phyloP scores from a whole-genome alignment of 2,113 vertebrate genomes.

The Ceratotherium simum region DNA sequence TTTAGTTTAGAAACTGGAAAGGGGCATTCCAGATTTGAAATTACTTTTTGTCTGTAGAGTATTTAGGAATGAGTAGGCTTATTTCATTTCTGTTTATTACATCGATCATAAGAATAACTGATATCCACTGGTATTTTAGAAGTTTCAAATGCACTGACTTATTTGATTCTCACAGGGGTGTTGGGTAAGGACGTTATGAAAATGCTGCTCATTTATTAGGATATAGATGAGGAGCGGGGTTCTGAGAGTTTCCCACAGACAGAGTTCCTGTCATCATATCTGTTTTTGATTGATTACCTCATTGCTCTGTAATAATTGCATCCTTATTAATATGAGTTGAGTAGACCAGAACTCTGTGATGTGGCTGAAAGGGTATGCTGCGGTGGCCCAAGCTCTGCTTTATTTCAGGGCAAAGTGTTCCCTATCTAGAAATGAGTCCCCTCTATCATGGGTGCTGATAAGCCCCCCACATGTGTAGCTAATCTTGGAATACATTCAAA shows the following conservation, averaged over 20 bases:
- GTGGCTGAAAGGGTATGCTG: neutral
- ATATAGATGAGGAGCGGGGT: neutral
- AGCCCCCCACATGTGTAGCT: neutral
- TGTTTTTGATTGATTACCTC: neutral
- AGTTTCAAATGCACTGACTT: neutral
- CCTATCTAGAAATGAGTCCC: neutral
- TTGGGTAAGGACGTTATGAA: neutral
- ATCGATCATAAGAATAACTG: neutral
- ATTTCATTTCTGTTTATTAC: constrained; percentile 14
- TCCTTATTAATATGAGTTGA: neutral
- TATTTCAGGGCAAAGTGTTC: neutral
- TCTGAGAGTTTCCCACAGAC: neutral
- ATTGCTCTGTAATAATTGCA: neutral
- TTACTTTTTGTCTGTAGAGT: constrained; percentile 1
- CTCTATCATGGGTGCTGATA: neutral
- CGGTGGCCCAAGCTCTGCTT: neutral
- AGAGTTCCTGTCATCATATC: neutral
- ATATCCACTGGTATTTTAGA: neutral
- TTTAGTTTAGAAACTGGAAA: constrained; percentile 16
- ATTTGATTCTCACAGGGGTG: neutral
- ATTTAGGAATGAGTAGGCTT: neutral
- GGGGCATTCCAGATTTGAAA: neutral
- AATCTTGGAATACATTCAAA: neutral
- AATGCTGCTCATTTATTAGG: neutral
- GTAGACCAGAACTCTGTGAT: neutral